Evolutionary conservation across 1,140 invertebrate genomes (phyloP).

Genomic region (Anoplolepis gracilipes): DNA sequence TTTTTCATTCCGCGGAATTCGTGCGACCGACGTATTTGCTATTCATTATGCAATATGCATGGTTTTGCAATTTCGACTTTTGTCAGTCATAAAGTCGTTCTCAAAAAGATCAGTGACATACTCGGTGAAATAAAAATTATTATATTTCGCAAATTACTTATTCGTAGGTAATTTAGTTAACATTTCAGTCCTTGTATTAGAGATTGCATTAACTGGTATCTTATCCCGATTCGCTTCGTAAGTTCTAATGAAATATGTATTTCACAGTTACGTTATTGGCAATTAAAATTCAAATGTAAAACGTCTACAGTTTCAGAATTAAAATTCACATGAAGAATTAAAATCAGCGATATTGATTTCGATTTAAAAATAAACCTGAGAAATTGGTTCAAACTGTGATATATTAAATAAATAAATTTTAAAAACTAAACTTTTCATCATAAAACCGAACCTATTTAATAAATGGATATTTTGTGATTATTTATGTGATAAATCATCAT

Average conservation of each 20-base stretch:
- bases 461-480: neutral
- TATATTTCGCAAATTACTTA: neutral
- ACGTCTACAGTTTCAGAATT: neutral
- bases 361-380: neutral
- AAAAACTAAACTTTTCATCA: neutral
- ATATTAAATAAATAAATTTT: too few relatives aligned
- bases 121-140: constrained; percentile 29
- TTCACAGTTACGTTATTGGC: neutral
- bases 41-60: constrained; percentile 16
- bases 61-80: constrained; percentile 37
- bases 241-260: constrained; percentile 15
- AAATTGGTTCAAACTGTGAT: neutral
- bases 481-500: neutral
- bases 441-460: neutral
- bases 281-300: constrained; percentile 29
- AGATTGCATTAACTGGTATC: neutral
- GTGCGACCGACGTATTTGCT: neutral
- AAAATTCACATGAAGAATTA: neutral
- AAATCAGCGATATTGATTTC: neutral
- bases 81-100: constrained; percentile 4
- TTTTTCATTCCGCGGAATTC: constrained; percentile 11
- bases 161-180: neutral
- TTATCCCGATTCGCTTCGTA: neutral
- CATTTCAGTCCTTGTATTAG: constrained; percentile 24
- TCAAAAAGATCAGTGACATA: neutral